Conservation (phyloP, 2,888 invertebrate species). For the Herminia tarsipennalis region DNA sequence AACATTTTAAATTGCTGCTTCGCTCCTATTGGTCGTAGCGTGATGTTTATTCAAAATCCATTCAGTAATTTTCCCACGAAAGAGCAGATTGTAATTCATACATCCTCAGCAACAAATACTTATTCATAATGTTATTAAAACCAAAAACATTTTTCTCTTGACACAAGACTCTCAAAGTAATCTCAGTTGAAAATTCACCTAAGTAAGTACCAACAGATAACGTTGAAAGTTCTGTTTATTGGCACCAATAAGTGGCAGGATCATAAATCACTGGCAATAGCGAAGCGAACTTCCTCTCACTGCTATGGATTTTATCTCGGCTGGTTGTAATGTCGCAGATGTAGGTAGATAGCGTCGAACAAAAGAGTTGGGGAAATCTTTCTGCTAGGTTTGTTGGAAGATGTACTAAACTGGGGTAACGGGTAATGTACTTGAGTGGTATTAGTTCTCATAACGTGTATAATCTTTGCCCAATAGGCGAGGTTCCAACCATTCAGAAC, state of each 20-base stretch:
- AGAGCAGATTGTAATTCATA: no score
- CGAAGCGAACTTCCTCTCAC: conserved; percentile 22
- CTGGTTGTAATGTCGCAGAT: conserved; percentile 19
- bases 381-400: neutral
- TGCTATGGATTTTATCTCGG: conserved; percentile 34
- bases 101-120: no score
- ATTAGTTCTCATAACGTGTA: no score
- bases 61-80: no score
- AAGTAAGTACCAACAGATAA: conserved; percentile 6
- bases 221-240: conserved; percentile 33
- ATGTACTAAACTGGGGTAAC: no score
- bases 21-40: no score
- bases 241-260: conserved; percentile 31
- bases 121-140: no score
- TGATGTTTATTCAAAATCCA: no score
- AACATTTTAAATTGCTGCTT: no score
- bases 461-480: no score
- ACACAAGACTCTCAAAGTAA: neutral
- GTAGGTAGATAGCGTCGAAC: conserved; percentile 3
- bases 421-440: no score
- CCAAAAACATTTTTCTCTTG: neutral
- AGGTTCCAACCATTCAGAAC: no score
- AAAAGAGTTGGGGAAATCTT: neutral
- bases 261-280: conserved; percentile 36
- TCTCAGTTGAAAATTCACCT: neutral